Base-by-base conservation (phyloP, 1,140 invertebrate species). In the Arctopsyche grandis region DNA sequence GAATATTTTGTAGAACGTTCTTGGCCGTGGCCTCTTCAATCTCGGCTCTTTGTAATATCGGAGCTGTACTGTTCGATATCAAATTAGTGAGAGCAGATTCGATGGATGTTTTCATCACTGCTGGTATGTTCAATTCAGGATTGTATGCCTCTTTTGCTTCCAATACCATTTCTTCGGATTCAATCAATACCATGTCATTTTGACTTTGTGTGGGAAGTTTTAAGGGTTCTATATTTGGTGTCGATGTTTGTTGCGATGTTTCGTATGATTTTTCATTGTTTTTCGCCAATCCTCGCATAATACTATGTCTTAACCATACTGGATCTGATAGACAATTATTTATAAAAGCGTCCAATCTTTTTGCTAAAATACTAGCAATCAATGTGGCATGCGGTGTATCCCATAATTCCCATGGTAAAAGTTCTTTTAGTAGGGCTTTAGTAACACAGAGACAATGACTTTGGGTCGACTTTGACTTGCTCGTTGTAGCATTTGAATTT, bases 361-460 rank as follows among this genome's bases (percentile, higher is more conserved):
- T 91, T 0, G 91, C 88, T 70, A 93, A 81, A 73, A 93, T 90
- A 38, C 91, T 89, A 1, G 92, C 84, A 26, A 93, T 85, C 38
- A 92, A 84, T 84, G 91, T 90, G 22, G 90, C 92, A 24, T 92
- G 91, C 44, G 92, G 87, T 0, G 91, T 92, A 82, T 91, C 92
- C 84, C 90, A 91, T 16, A 93, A 82, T 83, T 93, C 92, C 90
- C 91, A 92, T 5, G 91, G 90, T 14, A 92, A 84, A 78, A 93
- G 89, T 83, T 92, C 91, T 82, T 90, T 89, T 1, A 92, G 83
- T 69, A 92, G 83, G 66, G 91, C 86, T 78, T 88, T 88, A 26
- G 91, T 86, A 22, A 92, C 87, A 83, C 90, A 86, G n/a, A 90
- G 85, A 82, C 89, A 92, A 80, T 92, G 90, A 44, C 91, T 90